Base-by-base conservation (phyloP, 2,113 vertebrate genomes). In the Halcyon malimbica region DNA sequence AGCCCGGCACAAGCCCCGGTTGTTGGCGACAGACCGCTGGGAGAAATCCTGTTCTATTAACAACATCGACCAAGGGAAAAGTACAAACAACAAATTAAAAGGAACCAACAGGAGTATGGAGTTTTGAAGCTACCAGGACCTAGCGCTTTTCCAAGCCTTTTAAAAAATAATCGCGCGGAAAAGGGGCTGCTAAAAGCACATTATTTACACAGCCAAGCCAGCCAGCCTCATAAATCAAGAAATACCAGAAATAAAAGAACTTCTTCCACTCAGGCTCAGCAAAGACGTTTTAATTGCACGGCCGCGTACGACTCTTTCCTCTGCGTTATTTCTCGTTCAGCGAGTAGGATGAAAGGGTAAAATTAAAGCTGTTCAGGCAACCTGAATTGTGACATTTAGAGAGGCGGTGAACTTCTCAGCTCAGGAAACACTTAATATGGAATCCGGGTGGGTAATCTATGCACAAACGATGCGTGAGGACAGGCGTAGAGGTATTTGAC, bases 51-150 rank as follows among this genome's bases (percentile, higher is more conserved):
- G 11, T 21, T 42, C 2, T 11, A 39, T 16, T 10, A 28, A 60
- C 44, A 56, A 26, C 33, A 39, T 12, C 53, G 68, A 82, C 12
- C 62, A 29, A 54, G 39, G 12, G 14, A 35, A 60, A 67, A 35
- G 28, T 5, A 21, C 69, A 83, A 83, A 14, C 42, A 76, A 10
- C 41, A 50, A 50, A 21, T 41, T 37, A 4, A 3, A 54, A 59
- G 74, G 64, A 65, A 16, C 9, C 17, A 25, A 10, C 10, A 23
- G 19, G 24, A 83, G 65, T 0, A 2, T 0, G 1, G 1, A 12
- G 17, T 82, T 33, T 20, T n/a, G 56, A 53, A 69, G 19, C 11
- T 1, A 17, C 12, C 1, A 16, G 44, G 25, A 50, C 26, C 33
- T 4, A 4, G 17, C 5, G 56, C 9, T 46, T 41, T 60, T 4